Conservation (phyloP, 2,888 invertebrate genomes). For the Macaria liturata region DNA sequence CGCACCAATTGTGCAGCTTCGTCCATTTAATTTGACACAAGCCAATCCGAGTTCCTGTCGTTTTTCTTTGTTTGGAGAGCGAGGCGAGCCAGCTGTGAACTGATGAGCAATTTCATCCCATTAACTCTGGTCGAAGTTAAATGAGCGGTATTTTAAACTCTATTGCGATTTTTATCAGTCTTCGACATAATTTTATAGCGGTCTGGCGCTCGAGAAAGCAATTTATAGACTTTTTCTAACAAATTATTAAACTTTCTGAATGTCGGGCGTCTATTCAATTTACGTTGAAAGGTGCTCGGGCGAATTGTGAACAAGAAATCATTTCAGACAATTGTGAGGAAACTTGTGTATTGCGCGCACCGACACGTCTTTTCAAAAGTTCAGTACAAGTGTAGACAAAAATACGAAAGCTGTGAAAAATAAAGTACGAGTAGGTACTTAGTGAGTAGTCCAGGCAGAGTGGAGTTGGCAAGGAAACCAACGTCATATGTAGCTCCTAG, state of each 20-base stretch:
- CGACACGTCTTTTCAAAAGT: no score
- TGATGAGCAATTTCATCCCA: slow-evolving; percentile 20
- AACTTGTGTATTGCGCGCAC: no score
- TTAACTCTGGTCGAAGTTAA: slow-evolving; percentile 14
- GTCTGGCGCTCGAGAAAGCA: slow-evolving; percentile 10
- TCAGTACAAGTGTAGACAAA: no score
- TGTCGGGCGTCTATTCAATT: slow-evolving; percentile 10
- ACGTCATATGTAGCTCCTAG: slow-evolving; percentile 55
- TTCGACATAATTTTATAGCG: slow-evolving; percentile 16
- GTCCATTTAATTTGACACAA: slow-evolving; percentile 64
- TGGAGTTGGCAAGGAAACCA: slow-evolving; percentile 20
- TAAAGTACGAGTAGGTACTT: background rate
- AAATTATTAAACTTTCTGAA: slow-evolving; percentile 14
- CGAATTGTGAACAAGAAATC: no score
- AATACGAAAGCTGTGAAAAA: background rate
- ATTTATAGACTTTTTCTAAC: slow-evolving; percentile 10
- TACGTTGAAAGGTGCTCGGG: background rate
- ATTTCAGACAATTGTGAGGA: no score
- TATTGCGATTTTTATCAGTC: slow-evolving; percentile 10
- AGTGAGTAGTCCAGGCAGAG: background rate
- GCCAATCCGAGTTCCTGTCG: slow-evolving; percentile 42
- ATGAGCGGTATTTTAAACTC: slow-evolving; percentile 13
- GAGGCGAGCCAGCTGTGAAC: slow-evolving; percentile 11
- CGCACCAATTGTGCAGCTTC: slow-evolving; percentile 55
- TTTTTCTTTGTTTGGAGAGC: slow-evolving; percentile 31